Base-by-base conservation (phyloP, 2,888 invertebrate species). In the Mellilla xanthometata region DNA sequence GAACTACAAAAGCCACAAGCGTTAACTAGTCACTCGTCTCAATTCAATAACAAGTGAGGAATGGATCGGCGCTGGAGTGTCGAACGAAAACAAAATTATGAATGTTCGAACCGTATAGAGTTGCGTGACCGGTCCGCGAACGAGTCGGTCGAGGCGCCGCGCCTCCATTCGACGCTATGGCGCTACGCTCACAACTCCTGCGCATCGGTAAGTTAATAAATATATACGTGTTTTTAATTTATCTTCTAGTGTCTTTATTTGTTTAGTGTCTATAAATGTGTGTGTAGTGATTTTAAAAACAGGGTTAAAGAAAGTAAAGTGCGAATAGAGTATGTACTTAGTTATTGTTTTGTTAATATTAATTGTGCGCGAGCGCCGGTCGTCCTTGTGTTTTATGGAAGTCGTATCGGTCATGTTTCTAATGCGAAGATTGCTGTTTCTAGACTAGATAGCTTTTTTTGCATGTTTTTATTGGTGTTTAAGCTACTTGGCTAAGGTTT, bases 161-260 rank as follows among this genome's bases (percentile, higher is more conserved):
- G 74, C 76, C 76, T 61, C 72, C 83, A 85, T 81, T 87, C 79
- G 64, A 53, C 81, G 77, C 68, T 45, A 88, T 88, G 88, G 83
- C 87, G 61, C 69, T 82, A 55, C 81, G 84, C 61, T 71, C 84
- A 50, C 76, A 74, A 77, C 85, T 87, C 77, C 79, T 87, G 76
- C 84, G 87, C 80, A 78, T 69, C 66, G 79, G 88, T 88, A 70
- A 72, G 66, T 60, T 49, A 49, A 11, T 28, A 11, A 11, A 5
- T 28, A 39, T 38, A 23, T 36, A 33, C 29, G 15, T 19, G 15
- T 19, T 19, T 19, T 19, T 19, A 2, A 19, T 19, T 19, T 19
- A 19, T 5, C 6, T 19, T 9, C 26, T 11, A 45, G 39, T 45
- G 39, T 12, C 23, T 36, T n/a, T n/a, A n/a, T n/a, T n/a, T n/a